Conservation (phyloP, 2,888 invertebrate species). For the Drosophila mettleri region DNA sequence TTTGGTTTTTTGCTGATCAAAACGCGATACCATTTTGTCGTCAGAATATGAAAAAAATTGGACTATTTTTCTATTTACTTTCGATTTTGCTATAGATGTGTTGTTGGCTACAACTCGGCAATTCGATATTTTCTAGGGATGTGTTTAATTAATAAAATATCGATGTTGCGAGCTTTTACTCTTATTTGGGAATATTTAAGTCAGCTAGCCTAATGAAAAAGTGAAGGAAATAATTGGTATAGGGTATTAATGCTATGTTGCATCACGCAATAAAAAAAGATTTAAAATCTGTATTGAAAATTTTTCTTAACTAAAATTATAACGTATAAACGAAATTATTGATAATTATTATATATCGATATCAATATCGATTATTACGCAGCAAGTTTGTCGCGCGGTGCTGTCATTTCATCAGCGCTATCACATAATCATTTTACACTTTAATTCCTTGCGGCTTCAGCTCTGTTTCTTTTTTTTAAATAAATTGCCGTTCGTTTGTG, state of each 20-base stretch:
- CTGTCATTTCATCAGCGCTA: conserved; percentile 69
- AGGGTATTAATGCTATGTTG: no score
- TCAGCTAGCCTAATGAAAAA: background rate
- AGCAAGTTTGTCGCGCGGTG: conserved; percentile 13
- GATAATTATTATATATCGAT: conserved; percentile 25
- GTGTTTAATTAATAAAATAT: conserved; percentile 16
- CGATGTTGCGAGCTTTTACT: conserved; percentile 10
- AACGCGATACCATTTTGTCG: conserved; percentile 79
- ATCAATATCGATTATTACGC: conserved; percentile 17
- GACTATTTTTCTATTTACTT: conserved; percentile 53
- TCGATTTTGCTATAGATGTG: conserved; percentile 28
- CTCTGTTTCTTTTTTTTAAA: conserved; percentile 45
- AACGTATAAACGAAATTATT: conserved; percentile 3
- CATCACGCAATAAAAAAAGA: background rate
- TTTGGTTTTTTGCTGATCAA: conserved; percentile 84
- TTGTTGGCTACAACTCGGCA: conserved; percentile 28
- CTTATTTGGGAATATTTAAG: no score
- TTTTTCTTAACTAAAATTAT: background rate
- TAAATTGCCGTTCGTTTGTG: conserved; percentile 33
- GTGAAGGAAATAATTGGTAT: background rate
- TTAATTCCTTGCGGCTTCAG: conserved; percentile 35
- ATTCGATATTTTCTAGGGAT: conserved; percentile 13
- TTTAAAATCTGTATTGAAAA: no score
- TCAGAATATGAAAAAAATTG: conserved; percentile 17
- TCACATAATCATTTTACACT: conserved; percentile 72